Percentiles rank a stretch among this genome's conserved stretches.
Conservation (phyloP, 1,140 invertebrate species). For the Pogonomyrmex barbatus region DNA sequence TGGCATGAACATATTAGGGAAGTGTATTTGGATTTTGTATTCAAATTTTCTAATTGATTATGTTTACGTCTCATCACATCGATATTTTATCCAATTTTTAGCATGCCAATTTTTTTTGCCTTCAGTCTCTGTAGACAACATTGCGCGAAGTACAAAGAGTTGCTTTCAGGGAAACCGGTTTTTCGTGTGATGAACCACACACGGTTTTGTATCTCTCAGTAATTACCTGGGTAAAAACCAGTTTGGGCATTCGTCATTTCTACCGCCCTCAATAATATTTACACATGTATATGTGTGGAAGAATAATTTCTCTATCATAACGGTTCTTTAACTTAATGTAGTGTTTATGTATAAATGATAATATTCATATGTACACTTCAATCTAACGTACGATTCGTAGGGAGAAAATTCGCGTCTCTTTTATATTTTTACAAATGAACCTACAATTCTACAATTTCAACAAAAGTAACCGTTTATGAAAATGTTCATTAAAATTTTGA, state of each 20-base stretch:
- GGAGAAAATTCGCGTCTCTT: not conserved
- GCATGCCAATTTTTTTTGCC: not conserved
- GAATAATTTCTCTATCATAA: slow-evolving; percentile 65
- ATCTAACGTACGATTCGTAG: not conserved
- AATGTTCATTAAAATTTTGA: not conserved
- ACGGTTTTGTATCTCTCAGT: slow-evolving; percentile 63
- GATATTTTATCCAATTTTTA: not conserved
- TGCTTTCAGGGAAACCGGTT: slow-evolving; percentile 66
- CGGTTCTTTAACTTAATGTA: slow-evolving; percentile 37
- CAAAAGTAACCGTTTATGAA: not conserved
- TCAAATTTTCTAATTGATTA: not conserved
- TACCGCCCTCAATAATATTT: slow-evolving; percentile 66
- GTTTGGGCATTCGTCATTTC: slow-evolving; percentile 65
- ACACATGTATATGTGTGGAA: slow-evolving; percentile 48
- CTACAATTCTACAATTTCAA: too few species aligned
- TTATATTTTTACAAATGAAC: not conserved
- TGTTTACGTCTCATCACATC: not conserved
- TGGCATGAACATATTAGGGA: not conserved
- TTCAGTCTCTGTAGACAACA: not conserved
- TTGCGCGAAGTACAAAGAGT: slow-evolving; percentile 17
- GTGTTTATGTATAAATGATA: not conserved
- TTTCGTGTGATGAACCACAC: slow-evolving; percentile 52
- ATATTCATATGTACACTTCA: slow-evolving; percentile 15
- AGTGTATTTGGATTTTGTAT: not conserved
- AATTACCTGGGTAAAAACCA: slow-evolving; percentile 69